Evolutionary conservation across 2,113 vertebrate genomes (phyloP).

Genomic region (Alouatta palliata): DNA sequence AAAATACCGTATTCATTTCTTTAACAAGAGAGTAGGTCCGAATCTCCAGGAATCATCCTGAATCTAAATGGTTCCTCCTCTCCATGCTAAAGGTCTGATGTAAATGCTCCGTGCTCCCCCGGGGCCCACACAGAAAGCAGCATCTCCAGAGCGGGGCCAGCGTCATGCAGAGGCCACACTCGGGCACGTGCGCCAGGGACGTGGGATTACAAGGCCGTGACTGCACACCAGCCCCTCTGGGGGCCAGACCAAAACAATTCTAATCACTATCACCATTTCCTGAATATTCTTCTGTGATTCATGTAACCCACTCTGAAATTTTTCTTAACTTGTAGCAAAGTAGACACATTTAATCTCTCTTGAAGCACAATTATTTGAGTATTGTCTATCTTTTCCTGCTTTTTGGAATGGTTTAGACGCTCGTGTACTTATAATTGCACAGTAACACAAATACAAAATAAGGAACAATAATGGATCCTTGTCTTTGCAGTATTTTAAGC

Average conservation of each 20-base stretch:
- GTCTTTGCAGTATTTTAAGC: background rate
- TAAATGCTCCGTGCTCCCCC: accelerated
- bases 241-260: background rate
- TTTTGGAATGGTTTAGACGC: background rate
- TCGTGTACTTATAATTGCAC: accelerated
- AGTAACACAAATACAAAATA: background rate
- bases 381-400: background rate
- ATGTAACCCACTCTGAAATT: background rate
- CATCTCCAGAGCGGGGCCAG: accelerated
- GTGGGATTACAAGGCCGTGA: accelerated
- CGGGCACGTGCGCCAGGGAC: accelerated
- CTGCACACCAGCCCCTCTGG: accelerated
- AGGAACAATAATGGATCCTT: background rate
- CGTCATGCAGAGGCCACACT: background rate
- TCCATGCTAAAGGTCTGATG: background rate
- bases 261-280: background rate
- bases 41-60: background rate
- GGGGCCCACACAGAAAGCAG: accelerated
- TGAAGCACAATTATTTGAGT: background rate
- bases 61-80: background rate
- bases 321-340: background rate
- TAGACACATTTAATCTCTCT: background rate
- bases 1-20: conserved; percentile 37
- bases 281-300: background rate
- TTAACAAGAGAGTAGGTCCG: conserved; percentile 8